Percentiles rank a stretch among this genome's conserved stretches.
Evolutionary conservation across 2,113 vertebrate genomes (phyloP).

Genomic region (Oryzias melastigma): DNA sequence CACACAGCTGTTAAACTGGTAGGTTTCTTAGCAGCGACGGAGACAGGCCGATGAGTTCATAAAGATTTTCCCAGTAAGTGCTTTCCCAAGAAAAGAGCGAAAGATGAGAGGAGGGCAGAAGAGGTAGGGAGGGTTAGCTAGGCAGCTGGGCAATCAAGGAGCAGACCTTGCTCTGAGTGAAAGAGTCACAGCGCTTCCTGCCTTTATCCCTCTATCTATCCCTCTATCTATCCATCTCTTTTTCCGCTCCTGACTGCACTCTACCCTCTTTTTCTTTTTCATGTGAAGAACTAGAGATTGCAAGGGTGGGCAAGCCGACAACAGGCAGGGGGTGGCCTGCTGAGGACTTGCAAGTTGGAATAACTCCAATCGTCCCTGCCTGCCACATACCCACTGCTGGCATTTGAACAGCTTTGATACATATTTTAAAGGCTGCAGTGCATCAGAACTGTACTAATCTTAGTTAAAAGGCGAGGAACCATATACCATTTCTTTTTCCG

Average conservation of each 20-base stretch:
- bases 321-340: constrained; percentile 67
- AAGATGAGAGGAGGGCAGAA: constrained; percentile 46
- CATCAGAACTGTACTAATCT: constrained; percentile 73
- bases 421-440: constrained; percentile 76
- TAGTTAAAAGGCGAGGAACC: constrained; percentile 72
- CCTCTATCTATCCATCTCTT: constrained; percentile 43
- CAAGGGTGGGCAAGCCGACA: constrained; percentile 58
- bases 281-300: constrained; percentile 59
- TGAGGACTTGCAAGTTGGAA: constrained; percentile 77
- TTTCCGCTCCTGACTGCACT: constrained; percentile 34
- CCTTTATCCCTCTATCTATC: constrained; percentile 46
- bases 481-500: constrained; percentile 41
- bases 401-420: constrained; percentile 78
- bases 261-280: constrained; percentile 16
- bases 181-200: constrained; percentile 50
- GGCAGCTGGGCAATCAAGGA: constrained; percentile 56
- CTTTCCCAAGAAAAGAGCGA: constrained; percentile 62
- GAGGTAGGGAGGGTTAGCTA: constrained; percentile 36
- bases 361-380: constrained; percentile 73
- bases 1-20: constrained; percentile 78
- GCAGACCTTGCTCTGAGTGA: constrained; percentile 64
- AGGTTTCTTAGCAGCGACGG: constrained; percentile 69
- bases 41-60: constrained; percentile 74
- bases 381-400: constrained; percentile 73
- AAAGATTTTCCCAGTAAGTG: constrained; percentile 79